Evolutionary conservation across 1,140 invertebrate genomes (phyloP).

Genomic region (Coenobita brevimanus): DNA sequence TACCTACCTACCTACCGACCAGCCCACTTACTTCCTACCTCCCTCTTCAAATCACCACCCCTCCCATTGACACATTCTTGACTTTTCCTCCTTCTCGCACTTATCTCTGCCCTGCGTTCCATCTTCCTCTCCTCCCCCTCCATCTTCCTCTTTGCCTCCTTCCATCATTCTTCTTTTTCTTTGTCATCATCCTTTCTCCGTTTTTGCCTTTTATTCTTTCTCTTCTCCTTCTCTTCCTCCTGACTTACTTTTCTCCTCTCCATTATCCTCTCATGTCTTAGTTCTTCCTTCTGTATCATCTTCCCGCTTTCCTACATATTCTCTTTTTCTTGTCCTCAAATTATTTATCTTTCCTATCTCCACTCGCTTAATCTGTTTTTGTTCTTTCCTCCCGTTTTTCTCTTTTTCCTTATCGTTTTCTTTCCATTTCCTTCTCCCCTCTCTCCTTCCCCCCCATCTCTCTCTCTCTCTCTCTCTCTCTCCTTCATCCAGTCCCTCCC

Average conservation of each 20-base stretch:
- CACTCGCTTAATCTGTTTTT: too few species aligned
- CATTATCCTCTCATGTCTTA: background rate
- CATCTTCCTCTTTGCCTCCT: background rate
- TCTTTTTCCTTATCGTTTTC: background rate
- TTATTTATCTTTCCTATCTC: too few species aligned
- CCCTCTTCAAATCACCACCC: background rate
- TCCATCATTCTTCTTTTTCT: background rate
- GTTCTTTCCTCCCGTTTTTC: too few species aligned
- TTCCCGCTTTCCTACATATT: background rate
- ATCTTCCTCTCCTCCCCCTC: constrained; percentile 5
- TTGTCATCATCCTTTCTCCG: background rate
- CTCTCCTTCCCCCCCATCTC: background rate
- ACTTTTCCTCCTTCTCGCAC: background rate
- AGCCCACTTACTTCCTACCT: background rate
- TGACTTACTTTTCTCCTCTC: background rate
- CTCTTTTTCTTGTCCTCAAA: too few species aligned
- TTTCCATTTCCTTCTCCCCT: background rate
- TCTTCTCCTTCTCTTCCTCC: background rate
- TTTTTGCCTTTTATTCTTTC: background rate
- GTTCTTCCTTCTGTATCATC: constrained; percentile 16
- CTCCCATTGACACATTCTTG: background rate
- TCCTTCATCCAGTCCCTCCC: too few species aligned
- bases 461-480: too few species aligned
- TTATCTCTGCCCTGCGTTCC: background rate
- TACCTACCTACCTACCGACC: too few species aligned